Conservation (phyloP, 2,113 vertebrate species). For the Struthio camelus region DNA sequence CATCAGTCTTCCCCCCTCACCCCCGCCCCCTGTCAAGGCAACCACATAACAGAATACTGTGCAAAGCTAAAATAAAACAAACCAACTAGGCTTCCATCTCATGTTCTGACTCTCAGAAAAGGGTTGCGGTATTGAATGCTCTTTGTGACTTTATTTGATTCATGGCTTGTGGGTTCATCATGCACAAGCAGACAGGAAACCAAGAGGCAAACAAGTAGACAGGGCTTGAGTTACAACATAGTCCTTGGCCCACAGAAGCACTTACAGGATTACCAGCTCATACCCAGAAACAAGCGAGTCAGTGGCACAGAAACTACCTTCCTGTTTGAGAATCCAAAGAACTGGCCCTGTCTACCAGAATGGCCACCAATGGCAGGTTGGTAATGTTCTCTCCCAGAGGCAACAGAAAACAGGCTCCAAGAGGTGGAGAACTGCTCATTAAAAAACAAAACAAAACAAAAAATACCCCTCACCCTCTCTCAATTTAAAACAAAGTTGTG, state of each 20-base stretch:
- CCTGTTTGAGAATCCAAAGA: not conserved
- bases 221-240: not conserved
- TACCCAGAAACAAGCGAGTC: not conserved
- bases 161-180: not conserved
- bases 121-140: not conserved
- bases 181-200: not conserved
- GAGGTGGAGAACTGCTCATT: too few species aligned
- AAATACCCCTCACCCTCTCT: not conserved
- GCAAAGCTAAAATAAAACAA: not conserved
- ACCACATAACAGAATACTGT: not conserved
- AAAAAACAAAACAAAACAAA: not conserved
- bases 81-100: not conserved
- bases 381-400: not conserved
- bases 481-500: not conserved
- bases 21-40: not conserved
- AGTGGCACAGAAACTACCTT: not conserved
- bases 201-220: not conserved
- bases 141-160: not conserved
- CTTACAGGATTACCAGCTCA: not conserved
- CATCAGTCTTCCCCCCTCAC: not conserved
- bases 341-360: not conserved
- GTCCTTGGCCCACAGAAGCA: not conserved
- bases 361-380: not conserved
- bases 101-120: not conserved
- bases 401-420: not conserved